Evolutionary conservation across 2,113 vertebrate species (phyloP), one percentile per base, ranked within the genome.

Genomic region (Myotis brandtii): DNA sequence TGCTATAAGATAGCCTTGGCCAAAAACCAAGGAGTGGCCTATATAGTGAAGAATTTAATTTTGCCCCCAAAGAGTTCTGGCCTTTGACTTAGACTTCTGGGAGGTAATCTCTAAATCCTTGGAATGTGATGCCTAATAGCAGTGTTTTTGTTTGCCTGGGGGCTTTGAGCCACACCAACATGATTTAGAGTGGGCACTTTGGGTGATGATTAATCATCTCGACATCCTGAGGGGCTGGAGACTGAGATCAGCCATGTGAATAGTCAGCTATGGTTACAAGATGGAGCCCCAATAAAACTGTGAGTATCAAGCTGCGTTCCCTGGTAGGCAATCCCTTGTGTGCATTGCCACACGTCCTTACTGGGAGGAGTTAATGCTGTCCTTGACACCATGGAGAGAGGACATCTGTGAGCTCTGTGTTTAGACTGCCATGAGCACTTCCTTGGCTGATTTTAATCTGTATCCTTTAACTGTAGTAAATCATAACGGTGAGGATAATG

Each of bases 1-100:
- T 88, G 43, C 43, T 81, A 21, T 62, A 16, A 73, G 77, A 81
- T 88, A 62, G 14, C n/a, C 18, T 87, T 80, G 91, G 25, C 64
- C 25, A 11, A 40, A 72, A 87, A 81, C 13, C 64, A 93, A 87
- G 64, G 32, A 70, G 52, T 80, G 32, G 64, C 6, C 9, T 70
- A 3, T 40, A 80, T 16, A 82, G 67, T 43, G 54, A 93, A 88
- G n/a, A 88, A 88, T 82, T 88, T 54, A 88, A 81, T 73, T 32
- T 93, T 73, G 21, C 46, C 20, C n/a, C 32, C 48, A 64, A 80
- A 72, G 48, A 7, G 8, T 64, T 73, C 43, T 88, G 21, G 76
- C 10, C 56, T 72, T 82, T 89, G 76, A 48, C 27, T 43, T 66
- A 66, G 34, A 56, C 14, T 88, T 81, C 92, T 67, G 75, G 62